Base-by-base conservation (phyloP, 2,113 vertebrate species). In the Dipodomys stephensi region DNA sequence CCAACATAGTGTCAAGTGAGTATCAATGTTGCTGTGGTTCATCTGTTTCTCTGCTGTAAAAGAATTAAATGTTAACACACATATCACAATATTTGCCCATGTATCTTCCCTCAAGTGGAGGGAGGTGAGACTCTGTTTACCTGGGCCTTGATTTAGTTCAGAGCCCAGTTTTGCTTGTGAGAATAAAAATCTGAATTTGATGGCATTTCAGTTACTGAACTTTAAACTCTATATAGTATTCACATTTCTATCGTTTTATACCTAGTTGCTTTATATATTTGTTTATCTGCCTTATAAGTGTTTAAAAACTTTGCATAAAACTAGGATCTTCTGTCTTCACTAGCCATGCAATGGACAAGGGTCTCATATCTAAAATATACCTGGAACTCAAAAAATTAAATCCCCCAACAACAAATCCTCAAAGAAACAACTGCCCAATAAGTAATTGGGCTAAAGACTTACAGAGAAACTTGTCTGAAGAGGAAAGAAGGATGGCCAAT, bases 81-180 rank as follows among this genome's bases (percentile, higher is more conserved):
- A 78, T 12, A 82, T 8, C n/a, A 89, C 30, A 76, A 0, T 60
- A 20, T 68, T 35, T 84, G 49, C 78, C 73, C 71, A 4, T 79
- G 20, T 27, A 6, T 15, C 60, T 27, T 69, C 44, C 28, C 32
- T 1, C 71, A 0, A 27, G 20, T 22, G 10, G 80, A 64, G 4
- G 46, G 32, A 83, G 39, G 32, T 57, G 23, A 80, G 35, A 78
- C 32, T 13, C 10, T 46, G 1, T 11, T 78, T 2, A 30, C 39
- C 13, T 82, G 62, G 35, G 20, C 35, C 60, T 94, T 92, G 62
- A 78, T 95, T 92, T 88, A 91, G 16, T 78, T 10, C 22, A 32
- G 71, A 76, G 27, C 74, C 4, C 6, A 81, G 35, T 88, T 90
- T 92, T 92, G 25, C 35, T 87, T 85, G 6, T 73, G 27, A 77